phyloP scores from a whole-genome alignment of 2,888 invertebrate species.

The Zygogramma bicolorata region DNA sequence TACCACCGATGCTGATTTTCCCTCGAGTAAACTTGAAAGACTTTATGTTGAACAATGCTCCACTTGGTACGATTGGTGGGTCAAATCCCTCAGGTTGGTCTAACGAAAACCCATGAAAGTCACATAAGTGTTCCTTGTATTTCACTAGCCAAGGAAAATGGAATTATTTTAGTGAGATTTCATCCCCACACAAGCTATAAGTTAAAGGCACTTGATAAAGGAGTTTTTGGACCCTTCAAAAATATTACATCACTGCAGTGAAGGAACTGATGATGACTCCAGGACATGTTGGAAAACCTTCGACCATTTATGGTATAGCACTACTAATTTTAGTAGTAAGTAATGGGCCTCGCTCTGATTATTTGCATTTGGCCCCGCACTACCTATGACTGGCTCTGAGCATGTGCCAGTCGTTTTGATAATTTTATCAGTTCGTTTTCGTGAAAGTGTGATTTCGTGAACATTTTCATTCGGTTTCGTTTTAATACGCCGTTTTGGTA shows the following conservation, averaged over 20 bases:
- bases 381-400: too few species aligned
- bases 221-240: constrained; percentile 20
- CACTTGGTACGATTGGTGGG: constrained; percentile 19
- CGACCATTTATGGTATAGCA: constrained; percentile 5
- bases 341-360: too few species aligned
- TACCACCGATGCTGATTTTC: constrained; percentile 51
- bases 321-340: too few species aligned
- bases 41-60: constrained; percentile 44
- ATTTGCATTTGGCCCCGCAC: too few species aligned
- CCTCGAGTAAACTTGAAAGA: constrained; percentile 27
- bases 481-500: too few species aligned
- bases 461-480: too few species aligned
- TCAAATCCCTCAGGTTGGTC: constrained; percentile 9
- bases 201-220: constrained; percentile 10
- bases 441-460: too few species aligned
- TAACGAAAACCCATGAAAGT: constrained; percentile 54
- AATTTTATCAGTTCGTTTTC: too few species aligned
- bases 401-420: too few species aligned
- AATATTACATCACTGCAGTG: constrained; percentile 8
- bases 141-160: constrained; percentile 39
- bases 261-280: background rate
- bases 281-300: background rate
- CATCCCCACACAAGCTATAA: constrained; percentile 12
- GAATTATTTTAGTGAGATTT: constrained; percentile 3
- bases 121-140: constrained; percentile 49